A percentile compares a stretch with the other conserved stretches of the same genome.
These are phyloP conservation scores for Nasua narica DNA, from an alignment of 2,797 vertebrate genomes.

Conservation along the genomic window DNA sequence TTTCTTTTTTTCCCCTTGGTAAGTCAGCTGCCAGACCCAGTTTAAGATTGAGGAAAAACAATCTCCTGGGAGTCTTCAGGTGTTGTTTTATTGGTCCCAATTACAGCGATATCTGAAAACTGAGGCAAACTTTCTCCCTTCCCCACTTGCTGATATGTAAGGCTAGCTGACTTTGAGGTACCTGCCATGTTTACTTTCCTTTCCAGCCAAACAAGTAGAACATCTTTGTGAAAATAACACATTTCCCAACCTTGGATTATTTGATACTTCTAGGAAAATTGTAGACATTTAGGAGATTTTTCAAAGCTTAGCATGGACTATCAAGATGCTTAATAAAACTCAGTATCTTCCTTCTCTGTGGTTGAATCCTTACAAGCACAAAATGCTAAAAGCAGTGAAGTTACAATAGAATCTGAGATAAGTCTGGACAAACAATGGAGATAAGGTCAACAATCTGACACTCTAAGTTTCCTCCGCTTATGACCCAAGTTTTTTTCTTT, in stretches of 20 bases:
- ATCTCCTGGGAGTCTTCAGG: not conserved
- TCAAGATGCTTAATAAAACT: not conserved
- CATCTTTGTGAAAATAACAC: not conserved
- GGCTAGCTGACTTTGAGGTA: not conserved
- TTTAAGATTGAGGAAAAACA: not conserved
- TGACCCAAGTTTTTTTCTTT: not conserved
- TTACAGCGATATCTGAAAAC: not conserved
- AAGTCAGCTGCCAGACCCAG: not conserved
- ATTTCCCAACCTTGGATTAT: not conserved
- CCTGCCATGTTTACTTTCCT: not conserved
- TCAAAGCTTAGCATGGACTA: not conserved
- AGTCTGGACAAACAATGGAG: not conserved
- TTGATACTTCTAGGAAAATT: not conserved
- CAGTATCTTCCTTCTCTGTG: not conserved
- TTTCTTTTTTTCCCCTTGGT: not conserved
- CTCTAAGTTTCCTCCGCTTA: not conserved
- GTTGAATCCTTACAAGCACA: not conserved
- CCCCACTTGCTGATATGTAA: not conserved
- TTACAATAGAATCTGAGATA: not conserved
- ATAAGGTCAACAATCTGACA: not conserved
- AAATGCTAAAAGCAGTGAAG: not conserved
- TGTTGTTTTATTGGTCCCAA: not conserved
- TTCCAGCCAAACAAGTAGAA: not conserved
- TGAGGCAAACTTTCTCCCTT: not conserved
- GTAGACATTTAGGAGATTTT: not conserved